Evolutionary conservation across 2,888 invertebrate species (phyloP), one percentile per base, ranked within the genome.

Genomic region (Lymantria monacha): DNA sequence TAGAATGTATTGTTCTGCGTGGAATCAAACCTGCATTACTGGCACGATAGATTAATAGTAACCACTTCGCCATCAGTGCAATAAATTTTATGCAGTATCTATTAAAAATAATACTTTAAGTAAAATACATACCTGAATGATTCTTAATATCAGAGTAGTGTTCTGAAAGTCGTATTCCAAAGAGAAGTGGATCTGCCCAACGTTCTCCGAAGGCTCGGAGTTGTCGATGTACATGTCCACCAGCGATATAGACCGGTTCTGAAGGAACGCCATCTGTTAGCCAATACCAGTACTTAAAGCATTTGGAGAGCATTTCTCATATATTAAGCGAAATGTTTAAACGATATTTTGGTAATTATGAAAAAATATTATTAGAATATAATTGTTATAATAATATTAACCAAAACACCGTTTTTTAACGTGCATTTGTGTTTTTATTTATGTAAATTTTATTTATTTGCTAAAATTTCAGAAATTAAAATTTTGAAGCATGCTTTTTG

Each of bases 171-270:
- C 97, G 85, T 97, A 97, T 85, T 97, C 97, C 83, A 97, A 89
- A 49, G 97, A 97, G 92, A 97, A 97, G 85, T 97, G 97, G 71
- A 97, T 97, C 91, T 97, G 97, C 49, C 97, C 97, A 66, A 97
- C 97, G 89, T 97, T 97, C 91, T 97, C 97, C 67, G 96, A 96
- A 1, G 97, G 96, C 85, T 97, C 97, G 54, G 96, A 95, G 87
- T 96, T 97, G 91, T 97, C 97, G 87, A 97, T 97, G 92, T 97
- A 97, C 97, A 97, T 97, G 83, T 97, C 97, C 85, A 97, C 96
- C 93, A 97, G 93, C 36, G 97, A 97, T 78, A 97, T 95, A 76
- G 96, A 97, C 81, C 97, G 95, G 88, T 95, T 97, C 93, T 97
- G 95, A 76, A 96, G 93, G 88, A 96, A 96, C 87, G 92, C 92